Conservation (phyloP, 2,113 vertebrate species). For the Empidonax alnorum region DNA sequence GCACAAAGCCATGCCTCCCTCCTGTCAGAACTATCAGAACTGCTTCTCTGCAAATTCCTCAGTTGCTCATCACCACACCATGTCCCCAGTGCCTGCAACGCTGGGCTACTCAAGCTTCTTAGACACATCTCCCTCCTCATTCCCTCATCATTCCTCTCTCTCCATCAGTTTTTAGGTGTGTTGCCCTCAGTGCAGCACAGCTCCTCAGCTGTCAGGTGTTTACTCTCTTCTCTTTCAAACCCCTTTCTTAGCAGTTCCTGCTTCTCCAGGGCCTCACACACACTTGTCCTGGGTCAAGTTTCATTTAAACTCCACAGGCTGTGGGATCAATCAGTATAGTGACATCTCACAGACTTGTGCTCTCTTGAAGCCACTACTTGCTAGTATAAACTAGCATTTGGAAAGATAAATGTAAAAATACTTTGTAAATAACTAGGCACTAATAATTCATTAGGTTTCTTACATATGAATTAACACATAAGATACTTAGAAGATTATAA, state of each 20-base stretch:
- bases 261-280: background rate
- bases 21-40: background rate
- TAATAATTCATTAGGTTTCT: background rate
- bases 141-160: fast-evolving
- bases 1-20: background rate
- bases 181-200: fast-evolving
- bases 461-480: background rate
- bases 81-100: fast-evolving
- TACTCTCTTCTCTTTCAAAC: background rate
- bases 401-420: background rate
- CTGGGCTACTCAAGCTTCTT: background rate
- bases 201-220: background rate
- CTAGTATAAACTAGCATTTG: background rate
- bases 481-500: background rate
- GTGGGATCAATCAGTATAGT: background rate
- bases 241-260: background rate
- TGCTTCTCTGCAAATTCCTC: background rate
- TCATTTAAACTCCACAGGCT: background rate
- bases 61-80: background rate
- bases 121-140: background rate
- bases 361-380: background rate
- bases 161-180: background rate
- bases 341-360: background rate
- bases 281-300: background rate
- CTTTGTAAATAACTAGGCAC: background rate